Base-by-base conservation (phyloP, 2,888 invertebrate genomes). In the Augiades crinisus region DNA sequence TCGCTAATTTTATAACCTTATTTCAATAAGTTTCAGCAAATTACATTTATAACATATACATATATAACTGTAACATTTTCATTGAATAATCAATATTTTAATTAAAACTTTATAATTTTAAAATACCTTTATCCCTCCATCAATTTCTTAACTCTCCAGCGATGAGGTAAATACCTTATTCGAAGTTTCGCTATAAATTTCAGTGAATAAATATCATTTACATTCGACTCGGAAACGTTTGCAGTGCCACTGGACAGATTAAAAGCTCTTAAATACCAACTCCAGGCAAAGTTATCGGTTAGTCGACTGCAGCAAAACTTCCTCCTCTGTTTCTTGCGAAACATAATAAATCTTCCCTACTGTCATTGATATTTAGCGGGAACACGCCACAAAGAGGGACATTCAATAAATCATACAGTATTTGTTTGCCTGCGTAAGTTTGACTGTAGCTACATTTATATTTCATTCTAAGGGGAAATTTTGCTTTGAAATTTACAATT, bases 281-380 rank as follows among this genome's bases (percentile, higher is more conserved):
- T 60, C 51, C 67, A 65, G 66, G 63, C 64, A 64, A 71, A 82
- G 74, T 79, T 81, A 80, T 81, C 76, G 75, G 80, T 71, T 73
- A 75, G 71, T 79, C 71, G 67, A 79, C 76, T 85, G 82, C 84
- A 83, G 70, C 61, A 61, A 69, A 81, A 84, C 75, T 82, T 40
- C 21, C 59, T 64, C 67, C 68, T 61, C 58, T 70, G 72, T 74
- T 81, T 75, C 78, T 78, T 76, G 74, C 63, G 72, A 70, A 75
- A 78, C 75, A 76, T 78, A 80, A 87, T 87, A 85, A 84, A 87
- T 88, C 86, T 84, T 81, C 78, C 78, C 78, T 73, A 78, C 79
- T 84, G 85, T 81, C 86, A 79, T 82, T 84, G 83, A 79, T 83
- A 83, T 81, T 85, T 83, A 84, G 80, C 84, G 73, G 75, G 73